Conservation (phyloP, 2,113 vertebrate species). For the Catharus fuscescens region DNA sequence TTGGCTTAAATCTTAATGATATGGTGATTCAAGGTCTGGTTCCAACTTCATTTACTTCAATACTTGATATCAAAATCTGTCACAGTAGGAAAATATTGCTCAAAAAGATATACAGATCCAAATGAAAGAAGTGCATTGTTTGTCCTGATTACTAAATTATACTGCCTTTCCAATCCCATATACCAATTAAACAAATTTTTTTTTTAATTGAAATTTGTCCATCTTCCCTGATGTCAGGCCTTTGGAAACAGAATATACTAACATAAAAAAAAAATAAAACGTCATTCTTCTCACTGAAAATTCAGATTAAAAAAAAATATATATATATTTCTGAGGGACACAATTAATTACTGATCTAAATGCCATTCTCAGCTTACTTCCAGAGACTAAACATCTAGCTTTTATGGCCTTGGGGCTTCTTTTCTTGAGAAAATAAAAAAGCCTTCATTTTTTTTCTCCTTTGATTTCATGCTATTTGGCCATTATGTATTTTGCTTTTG, state of each 20-base stretch:
- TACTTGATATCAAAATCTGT: background rate
- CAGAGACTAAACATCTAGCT: background rate
- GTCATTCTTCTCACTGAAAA: background rate
- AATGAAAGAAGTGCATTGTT: background rate
- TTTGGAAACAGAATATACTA: background rate
- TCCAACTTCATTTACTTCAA: background rate
- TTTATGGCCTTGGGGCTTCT: background rate
- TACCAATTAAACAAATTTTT: background rate
- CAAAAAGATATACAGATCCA: background rate
- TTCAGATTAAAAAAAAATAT: background rate
- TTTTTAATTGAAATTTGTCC: background rate
- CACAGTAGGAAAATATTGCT: background rate
- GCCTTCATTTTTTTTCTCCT: accelerated
- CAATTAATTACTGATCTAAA: background rate
- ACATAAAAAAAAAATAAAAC: background rate
- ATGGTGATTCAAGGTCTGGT: background rate
- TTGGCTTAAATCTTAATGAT: background rate
- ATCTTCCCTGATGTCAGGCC: background rate
- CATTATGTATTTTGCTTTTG: background rate
- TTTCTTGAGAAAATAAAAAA: background rate
- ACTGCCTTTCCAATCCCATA: background rate
- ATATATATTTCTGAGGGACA: background rate
- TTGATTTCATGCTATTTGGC: background rate
- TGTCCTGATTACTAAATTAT: background rate
- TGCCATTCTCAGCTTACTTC: background rate